Conservation (phyloP, 2,797 vertebrate species). For the Otus scops region DNA sequence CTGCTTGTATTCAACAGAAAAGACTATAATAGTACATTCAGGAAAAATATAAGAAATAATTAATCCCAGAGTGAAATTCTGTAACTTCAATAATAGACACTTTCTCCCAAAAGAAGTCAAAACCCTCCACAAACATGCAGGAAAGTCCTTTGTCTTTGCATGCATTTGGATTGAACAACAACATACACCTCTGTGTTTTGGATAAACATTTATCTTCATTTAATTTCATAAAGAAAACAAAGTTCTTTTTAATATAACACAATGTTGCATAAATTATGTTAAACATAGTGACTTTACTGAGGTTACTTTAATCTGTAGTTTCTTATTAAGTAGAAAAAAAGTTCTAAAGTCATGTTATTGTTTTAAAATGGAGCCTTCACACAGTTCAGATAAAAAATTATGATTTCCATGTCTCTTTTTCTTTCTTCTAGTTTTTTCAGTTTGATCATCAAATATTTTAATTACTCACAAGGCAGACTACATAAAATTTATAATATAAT, state of each 20-base stretch:
- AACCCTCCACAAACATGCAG: neutral
- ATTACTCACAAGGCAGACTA: neutral
- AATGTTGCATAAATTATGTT: neutral
- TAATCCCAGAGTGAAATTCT: neutral
- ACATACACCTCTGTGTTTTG: neutral
- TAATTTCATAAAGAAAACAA: neutral
- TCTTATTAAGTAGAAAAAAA: neutral
- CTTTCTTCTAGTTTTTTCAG: neutral
- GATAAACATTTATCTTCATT: neutral
- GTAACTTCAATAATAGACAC: neutral
- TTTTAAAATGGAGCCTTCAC: neutral
- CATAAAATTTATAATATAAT: neutral
- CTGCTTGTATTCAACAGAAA: neutral
- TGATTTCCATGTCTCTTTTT: neutral
- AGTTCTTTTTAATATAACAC: neutral
- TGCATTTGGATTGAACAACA: neutral
- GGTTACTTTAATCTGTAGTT: neutral
- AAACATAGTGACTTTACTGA: neutral
- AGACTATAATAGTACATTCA: neutral
- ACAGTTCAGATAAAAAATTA: neutral
- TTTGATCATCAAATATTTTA: neutral
- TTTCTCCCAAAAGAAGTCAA: neutral
- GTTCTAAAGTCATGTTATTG: neutral
- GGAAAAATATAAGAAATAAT: neutral
- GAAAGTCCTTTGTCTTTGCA: neutral